Base-by-base conservation (phyloP, 1,140 invertebrate species). In the Drosophila burlai region DNA sequence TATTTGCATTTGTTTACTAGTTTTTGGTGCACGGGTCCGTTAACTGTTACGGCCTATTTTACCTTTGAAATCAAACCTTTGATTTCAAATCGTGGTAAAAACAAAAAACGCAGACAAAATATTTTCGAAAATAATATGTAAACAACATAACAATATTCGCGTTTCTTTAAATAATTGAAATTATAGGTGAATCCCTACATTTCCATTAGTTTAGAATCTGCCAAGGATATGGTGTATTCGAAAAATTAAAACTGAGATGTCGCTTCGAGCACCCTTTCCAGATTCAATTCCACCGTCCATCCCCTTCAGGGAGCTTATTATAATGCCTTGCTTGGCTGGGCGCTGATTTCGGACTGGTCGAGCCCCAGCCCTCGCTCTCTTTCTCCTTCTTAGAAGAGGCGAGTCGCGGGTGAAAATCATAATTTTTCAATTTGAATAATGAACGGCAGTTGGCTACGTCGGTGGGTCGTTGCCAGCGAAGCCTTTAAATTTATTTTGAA, bases 351-450 rank as follows among this genome's bases (percentile, higher is more conserved):
- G 40, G 52, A 45, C 45, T 59, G 63, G 46, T 49, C 40, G 43
- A 61, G 52, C 43, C 52, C 10, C 7, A 26, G 49, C 18, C 42
- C 31, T 8, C 26, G 13, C 15, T 16, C 50, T n/a, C 21, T 11
- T 11, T 34, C 26, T 31, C 11, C 36, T 55, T 24, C 49, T 79
- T 52, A 76, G 63, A 85, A 69, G 62, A 50, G 29, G 29, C 57
- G 59, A 82, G 52, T 72, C 62, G 76, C 64, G 61, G 73, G 84
- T 83, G 69, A 83, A 85, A 90, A 85, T 90, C 82, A 90, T 90
- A 90, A 90, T 90, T 90, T 90, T 90, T 90, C 85, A 90, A 90
- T 90, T 90, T 90, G 81, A 90, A 90, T 90, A 90, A 90, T 90
- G 85, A 90, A 80, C 79, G 60, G 61, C 75, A 59, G 73, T 81